Evolutionary conservation across 1,140 invertebrate genomes (phyloP), one percentile per base, ranked within the genome.

Genomic region (Cecropterus lyciades): DNA sequence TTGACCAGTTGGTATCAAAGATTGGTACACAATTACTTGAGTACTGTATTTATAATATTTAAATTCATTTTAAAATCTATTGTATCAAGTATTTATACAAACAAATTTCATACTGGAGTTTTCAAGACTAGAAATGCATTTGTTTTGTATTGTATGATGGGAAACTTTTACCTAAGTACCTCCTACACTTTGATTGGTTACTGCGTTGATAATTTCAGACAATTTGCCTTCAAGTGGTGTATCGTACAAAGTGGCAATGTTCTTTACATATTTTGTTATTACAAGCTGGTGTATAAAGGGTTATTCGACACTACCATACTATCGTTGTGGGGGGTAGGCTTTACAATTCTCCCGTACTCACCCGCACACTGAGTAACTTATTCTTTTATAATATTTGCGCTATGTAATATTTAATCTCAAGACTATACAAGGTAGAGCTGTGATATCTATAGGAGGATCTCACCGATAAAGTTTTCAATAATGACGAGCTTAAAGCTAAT

Each of bases 241-340:
- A 14, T 14, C 37, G 3, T 7, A 14, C n/a, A 14, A 66, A 73
- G 72, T 67, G 55, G 66, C 66, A 63, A 65, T 62, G 52, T 48
- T 59, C 53, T 55, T 62, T 52, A 45, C 66, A 57, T 57, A 57
- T 46, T 57, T 45, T 43, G 55, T 57, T 57, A 57, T 30, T 57
- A 46, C 40, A 45, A 57, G 43, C 24, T 56, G 16, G 16, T 11
- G 55, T 24, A 57, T 45, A 57, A 57, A 45, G 9, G 55, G 55
- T 57, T 57, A 57, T 45, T 45, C 3, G 42, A 57, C 20, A 57
- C 42, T 46, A 46, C 24, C 55, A 20, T 15, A 42, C 55, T 46
- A 11, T 11, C 55, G 9, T 30, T 57, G 55, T 57, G 55, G 57
- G 57, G 10, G 57, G 57, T 60, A 60, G 24, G 15, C 24, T 17